Percentiles rank a stretch among this genome's conserved stretches.
phyloP scores from a whole-genome alignment of 1,140 invertebrate genomes.

The Drosophila guanche region DNA sequence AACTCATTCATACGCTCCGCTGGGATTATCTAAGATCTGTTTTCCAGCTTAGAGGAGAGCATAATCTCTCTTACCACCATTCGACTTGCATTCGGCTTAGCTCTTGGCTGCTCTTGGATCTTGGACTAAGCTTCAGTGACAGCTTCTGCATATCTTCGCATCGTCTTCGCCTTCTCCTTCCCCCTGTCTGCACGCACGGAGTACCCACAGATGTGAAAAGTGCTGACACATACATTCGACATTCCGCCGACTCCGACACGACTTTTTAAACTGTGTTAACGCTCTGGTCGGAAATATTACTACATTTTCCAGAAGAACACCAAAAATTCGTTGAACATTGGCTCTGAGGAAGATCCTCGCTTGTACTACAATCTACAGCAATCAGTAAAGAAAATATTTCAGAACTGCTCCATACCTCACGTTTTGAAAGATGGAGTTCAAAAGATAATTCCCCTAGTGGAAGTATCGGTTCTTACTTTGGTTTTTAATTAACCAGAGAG shows the following conservation, averaged over 20 bases:
- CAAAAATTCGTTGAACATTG: conserved; percentile 50
- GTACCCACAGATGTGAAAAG: conserved; percentile 34
- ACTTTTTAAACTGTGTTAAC: conserved; percentile 46
- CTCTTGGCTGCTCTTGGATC: conserved; percentile 7
- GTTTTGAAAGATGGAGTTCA: no score
- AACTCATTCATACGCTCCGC: conserved; percentile 1
- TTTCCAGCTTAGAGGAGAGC: conserved; percentile 41
- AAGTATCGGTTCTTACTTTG: conserved; percentile 13
- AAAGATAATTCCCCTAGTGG: no score
- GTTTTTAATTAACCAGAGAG: conserved; percentile 68
- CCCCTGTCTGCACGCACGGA: conserved; percentile 37
- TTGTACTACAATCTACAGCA: no score
- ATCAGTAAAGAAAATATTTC: no score
- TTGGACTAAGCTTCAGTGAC: conserved; percentile 19
- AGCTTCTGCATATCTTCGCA: conserved; percentile 25
- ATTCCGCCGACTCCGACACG: no score
- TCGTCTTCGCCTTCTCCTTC: neutral
- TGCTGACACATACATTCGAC: conserved; percentile 31
- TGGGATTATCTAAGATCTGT: conserved; percentile 57
- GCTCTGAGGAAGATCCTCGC: conserved; percentile 7
- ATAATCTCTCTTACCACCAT: conserved; percentile 9
- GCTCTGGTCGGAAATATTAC: conserved; percentile 43
- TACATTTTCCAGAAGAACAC: conserved; percentile 33
- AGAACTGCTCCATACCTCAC: no score
- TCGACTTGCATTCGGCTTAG: neutral